Evolutionary conservation across 1,140 invertebrate genomes (phyloP), one percentile per base, ranked within the genome.

Genomic region (Macrostomum lignano): DNA sequence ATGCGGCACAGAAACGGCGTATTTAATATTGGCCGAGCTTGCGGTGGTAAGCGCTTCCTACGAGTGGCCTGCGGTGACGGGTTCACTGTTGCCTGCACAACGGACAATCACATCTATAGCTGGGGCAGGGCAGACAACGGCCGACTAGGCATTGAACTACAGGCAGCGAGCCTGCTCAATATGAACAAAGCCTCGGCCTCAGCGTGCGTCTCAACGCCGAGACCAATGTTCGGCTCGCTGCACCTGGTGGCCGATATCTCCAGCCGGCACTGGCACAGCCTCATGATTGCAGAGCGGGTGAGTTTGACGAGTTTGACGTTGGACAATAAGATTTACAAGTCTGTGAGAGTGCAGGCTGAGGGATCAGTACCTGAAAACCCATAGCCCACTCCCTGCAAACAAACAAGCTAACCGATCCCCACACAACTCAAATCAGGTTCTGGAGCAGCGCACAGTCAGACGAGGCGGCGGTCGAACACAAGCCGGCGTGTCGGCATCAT

Each of bases 11-110:
- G 52, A 2, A 46, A 66, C 30, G 47, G 58, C 10, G 49, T 63
- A 9, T 61, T 59, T 39, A 50, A 61, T 15, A 62, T 68, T 28
- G 52, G 60, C 37, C 65, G 68, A 41, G 47, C 50, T 34, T 36
- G 54, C n/a, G 39, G 40, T 21, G 51, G 48, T 15, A 46, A 55
- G 38, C 34, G 44, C n/a, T 48, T 55, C 7, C 46, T 44, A 31
- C 50, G 46, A 35, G 46, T 55, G 9, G 41, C 48, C 31, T 71
- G 69, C 56, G 70, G 68, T 19, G 64, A 68, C 38, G 64, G 65
- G 6, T 73, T 68, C 42, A 71, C 69, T 7, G 58, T 72, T 7
- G 64, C 64, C 14, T 59, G 63, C 9, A 72, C 69, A 2, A 52
- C 39, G 52, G 51, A 56, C 21, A 55, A 53, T 35, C 37, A 51